Evolutionary conservation across 2,113 vertebrate species (phyloP), one percentile per base, ranked within the genome.

Genomic region (Rhipidura dahli): DNA sequence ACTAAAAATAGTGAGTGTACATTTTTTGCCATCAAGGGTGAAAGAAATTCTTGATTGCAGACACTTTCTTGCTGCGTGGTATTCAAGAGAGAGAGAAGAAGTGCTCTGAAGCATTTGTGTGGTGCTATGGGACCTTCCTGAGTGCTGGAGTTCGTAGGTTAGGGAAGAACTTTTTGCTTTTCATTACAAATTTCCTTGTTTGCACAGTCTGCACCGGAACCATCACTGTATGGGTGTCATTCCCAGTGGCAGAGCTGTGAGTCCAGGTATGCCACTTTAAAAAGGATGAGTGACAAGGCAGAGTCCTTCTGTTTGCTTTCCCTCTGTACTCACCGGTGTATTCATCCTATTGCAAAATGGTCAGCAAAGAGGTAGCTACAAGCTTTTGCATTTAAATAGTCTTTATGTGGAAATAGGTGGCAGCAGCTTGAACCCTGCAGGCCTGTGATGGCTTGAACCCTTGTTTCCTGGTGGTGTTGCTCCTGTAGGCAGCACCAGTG

Each of bases 1-100:
- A 89, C 91, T 95, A 65, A 94, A 93, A 94, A 77, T 76, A 91
- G 78, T 42, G 66, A 93, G 35, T 10, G 40, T 53, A 35, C 70
- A 31, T 87, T 91, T 49, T 92, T 94, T 96, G 71, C 63, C 24
- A 44, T 83, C 66, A 59, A 63, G 49, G 40, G n/a, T 66, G 64
- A 47, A 92, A 86, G 65, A 87, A 71, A 87, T 75, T 73, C 27
- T 47, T n/a, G 28, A 59, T 37, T 8, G 3, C 31, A 82, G 77
- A 5, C 9, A 4, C 33, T 65, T 93, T 88, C 40, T 86, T 81
- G 26, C 47, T 45, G 18, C 0, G 0, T 33, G 44, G n/a, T 73
- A 15, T 64, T 92, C 65, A 37, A 59, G 64, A 11, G 63, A 66
- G 30, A 61, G 39, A 65, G 60, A 35, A 45, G 9, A 42, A 57